Evolutionary conservation across 2,797 vertebrate genomes (phyloP).

Genomic region (Pangasius krempfi): DNA sequence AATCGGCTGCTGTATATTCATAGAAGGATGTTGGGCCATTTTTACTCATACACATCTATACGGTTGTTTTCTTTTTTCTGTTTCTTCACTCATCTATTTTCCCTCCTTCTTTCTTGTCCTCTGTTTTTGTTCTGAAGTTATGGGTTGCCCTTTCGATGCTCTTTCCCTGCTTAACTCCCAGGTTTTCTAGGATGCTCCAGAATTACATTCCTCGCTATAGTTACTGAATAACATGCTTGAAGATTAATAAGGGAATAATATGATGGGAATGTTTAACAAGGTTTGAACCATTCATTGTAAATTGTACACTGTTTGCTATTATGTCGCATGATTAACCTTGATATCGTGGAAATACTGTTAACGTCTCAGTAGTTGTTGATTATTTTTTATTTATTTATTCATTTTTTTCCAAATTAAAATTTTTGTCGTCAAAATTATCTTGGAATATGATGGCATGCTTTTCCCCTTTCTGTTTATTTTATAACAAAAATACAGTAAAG

Average conservation of each 20-base stretch:
- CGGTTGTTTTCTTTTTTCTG: neutral
- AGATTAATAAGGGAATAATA: neutral
- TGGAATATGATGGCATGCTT: too few relatives aligned
- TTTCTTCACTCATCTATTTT: neutral
- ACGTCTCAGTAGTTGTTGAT: neutral
- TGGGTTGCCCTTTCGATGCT: neutral
- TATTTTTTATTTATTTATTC: neutral
- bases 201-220: neutral
- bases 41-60: neutral
- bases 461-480: too few relatives aligned
- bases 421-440: neutral
- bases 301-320: too few relatives aligned
- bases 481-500: too few relatives aligned
- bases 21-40: neutral
- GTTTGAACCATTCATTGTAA: neutral
- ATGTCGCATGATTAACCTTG: neutral
- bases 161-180: neutral
- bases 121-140: neutral
- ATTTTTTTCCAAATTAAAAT: too few relatives aligned
- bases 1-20: neutral
- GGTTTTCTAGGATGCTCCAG: neutral
- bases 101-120: neutral
- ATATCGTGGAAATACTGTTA: neutral
- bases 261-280: neutral
- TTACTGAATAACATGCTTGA: neutral